Evolutionary conservation across 2,113 vertebrate genomes (phyloP).

Genomic region (Cottus gobio): DNA sequence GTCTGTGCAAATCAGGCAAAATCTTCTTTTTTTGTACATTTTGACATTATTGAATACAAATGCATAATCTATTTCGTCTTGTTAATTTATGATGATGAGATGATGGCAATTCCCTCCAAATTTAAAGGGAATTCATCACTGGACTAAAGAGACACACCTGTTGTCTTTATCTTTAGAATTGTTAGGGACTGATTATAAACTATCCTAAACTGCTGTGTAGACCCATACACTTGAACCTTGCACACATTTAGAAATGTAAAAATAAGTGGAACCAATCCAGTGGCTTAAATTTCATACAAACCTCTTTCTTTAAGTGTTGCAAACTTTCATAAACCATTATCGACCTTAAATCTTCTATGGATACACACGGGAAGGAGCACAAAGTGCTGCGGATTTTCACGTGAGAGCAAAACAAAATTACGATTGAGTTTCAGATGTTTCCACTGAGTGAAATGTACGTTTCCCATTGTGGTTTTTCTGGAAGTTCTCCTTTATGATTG

Average conservation of each 20-base stretch:
- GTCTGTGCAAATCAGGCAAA: conserved; percentile 38
- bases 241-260: conserved; percentile 33
- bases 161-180: conserved; percentile 32
- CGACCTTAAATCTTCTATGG: background rate
- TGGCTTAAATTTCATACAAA: conserved; percentile 13
- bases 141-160: conserved; percentile 55
- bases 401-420: conserved; percentile 28
- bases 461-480: conserved; percentile 18
- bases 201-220: conserved; percentile 26
- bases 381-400: conserved; percentile 2
- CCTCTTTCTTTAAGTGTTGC: background rate
- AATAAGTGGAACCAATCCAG: conserved; percentile 31
- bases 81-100: conserved; percentile 25
- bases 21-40: background rate
- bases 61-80: conserved; percentile 3
- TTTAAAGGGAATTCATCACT: conserved; percentile 24
- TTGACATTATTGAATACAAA: conserved; percentile 2
- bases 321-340: conserved; percentile 21
- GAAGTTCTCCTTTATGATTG: background rate
- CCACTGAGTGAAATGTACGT: conserved; percentile 35
- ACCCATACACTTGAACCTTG: background rate
- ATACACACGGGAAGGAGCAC: conserved; percentile 2
- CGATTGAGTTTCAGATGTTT: conserved; percentile 40
- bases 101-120: conserved; percentile 8
- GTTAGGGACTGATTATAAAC: conserved; percentile 15